Evolutionary conservation across 2,113 vertebrate species (phyloP).

Genomic region (Centrocercus urophasianus): DNA sequence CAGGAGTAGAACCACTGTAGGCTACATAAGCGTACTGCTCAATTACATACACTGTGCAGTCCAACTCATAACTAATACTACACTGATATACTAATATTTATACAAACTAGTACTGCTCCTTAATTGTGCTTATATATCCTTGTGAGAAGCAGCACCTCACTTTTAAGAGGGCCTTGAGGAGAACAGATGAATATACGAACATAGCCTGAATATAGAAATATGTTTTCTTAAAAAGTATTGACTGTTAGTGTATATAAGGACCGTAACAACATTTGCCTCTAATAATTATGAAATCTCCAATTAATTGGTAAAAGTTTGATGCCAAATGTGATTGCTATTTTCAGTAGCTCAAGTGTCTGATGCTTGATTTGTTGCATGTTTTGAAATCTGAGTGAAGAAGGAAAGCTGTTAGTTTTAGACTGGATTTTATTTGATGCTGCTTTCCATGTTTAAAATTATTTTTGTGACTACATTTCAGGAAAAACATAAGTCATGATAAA

Average conservation of each 20-base stretch:
- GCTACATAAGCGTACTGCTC: background rate
- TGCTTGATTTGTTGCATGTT: background rate
- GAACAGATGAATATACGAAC: background rate
- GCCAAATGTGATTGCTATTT: background rate
- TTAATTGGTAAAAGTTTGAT: background rate
- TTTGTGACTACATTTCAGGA: background rate
- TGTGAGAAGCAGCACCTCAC: background rate
- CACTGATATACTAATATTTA: no score
- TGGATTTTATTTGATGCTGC: no score
- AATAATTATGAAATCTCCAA: background rate
- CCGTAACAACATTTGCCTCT: background rate
- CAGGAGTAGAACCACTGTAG: background rate
- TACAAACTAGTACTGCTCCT: no score
- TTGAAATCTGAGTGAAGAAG: background rate
- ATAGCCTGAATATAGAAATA: background rate
- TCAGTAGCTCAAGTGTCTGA: background rate
- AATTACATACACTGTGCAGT: background rate
- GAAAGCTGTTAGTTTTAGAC: no score
- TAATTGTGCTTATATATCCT: background rate
- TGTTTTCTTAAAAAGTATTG: background rate
- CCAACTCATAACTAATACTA: background rate
- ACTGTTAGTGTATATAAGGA: background rate
- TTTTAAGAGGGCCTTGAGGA: background rate
- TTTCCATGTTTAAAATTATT: background rate
- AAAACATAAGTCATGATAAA: fast-evolving